These are phyloP conservation scores for Lagria hirta DNA, from an alignment of 2,888 invertebrate genomes.

Conservation along the genomic window DNA sequence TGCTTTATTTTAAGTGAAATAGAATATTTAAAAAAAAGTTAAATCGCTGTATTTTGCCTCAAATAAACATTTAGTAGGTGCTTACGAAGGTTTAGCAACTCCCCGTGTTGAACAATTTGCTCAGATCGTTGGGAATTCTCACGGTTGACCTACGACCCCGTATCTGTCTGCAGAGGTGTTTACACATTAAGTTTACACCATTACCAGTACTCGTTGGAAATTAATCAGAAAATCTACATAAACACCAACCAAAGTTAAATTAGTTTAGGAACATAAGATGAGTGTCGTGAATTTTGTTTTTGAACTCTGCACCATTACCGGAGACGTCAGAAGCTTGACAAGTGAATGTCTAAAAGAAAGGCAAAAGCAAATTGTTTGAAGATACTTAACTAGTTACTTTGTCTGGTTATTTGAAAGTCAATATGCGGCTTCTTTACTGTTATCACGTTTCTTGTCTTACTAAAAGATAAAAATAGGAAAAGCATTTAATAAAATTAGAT, in stretches of 20 bases:
- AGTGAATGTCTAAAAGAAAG: conserved; percentile 14
- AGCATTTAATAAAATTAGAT: too few relatives aligned
- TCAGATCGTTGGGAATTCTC: conserved; percentile 45
- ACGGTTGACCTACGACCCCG: conserved; percentile 45
- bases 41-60: too few relatives aligned
- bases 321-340: conserved; percentile 18
- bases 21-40: too few relatives aligned
- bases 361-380: too few relatives aligned
- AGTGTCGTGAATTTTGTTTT: conserved; percentile 18
- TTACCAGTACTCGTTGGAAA: conserved; percentile 35
- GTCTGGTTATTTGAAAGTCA: too few relatives aligned
- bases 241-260: conserved; percentile 24
- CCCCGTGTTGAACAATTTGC: conserved; percentile 48
- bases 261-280: conserved; percentile 22
- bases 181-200: conserved; percentile 47
- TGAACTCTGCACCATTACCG: conserved; percentile 22
- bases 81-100: conserved; percentile 29
- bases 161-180: conserved; percentile 46
- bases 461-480: too few relatives aligned
- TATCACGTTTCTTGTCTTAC: too few relatives aligned
- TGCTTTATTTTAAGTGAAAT: too few relatives aligned
- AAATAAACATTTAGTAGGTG: conserved; percentile 12
- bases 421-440: too few relatives aligned
- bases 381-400: too few relatives aligned
- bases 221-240: conserved; percentile 44